Percentiles rank a stretch among this genome's conserved stretches.
Evolutionary conservation across 1,140 invertebrate genomes (phyloP).

Genomic region (Stegodyphus dumicola): DNA sequence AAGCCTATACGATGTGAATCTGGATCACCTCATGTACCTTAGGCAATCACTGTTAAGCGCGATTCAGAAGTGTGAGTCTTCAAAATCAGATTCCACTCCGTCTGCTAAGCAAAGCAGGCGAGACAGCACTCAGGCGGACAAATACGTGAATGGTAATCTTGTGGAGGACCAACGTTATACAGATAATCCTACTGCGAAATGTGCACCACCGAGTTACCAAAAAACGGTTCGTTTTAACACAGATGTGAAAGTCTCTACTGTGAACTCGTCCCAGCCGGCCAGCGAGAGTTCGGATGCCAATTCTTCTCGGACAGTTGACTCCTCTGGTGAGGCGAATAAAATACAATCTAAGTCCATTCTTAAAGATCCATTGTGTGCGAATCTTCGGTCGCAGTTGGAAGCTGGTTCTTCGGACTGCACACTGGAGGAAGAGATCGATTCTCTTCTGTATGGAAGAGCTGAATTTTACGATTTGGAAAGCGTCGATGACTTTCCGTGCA

Average conservation of each 20-base stretch:
- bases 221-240: slow-evolving; percentile 62
- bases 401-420: slow-evolving; percentile 54
- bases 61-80: slow-evolving; percentile 65
- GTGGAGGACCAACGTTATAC: slow-evolving; percentile 32
- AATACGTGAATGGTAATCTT: not conserved
- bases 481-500: slow-evolving; percentile 63
- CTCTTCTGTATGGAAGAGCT: slow-evolving; percentile 65
- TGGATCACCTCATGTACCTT: slow-evolving; percentile 67
- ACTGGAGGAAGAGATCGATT: slow-evolving; percentile 68
- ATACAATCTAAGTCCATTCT: slow-evolving; percentile 62
- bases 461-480: slow-evolving; percentile 59
- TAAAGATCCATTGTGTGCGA: slow-evolving; percentile 63
- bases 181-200: not conserved
- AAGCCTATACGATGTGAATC: slow-evolving; percentile 63
- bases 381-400: slow-evolving; percentile 60
- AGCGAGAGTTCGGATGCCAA: slow-evolving; percentile 4
- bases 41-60: slow-evolving; percentile 66
- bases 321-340: not conserved
- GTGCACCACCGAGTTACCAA: slow-evolving; percentile 27
- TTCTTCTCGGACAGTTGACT: not conserved
- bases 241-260: slow-evolving; percentile 37
- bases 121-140: not conserved
- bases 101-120: not conserved
- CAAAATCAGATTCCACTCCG: slow-evolving; percentile 4
- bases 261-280: slow-evolving; percentile 4